phyloP scores from a whole-genome alignment of 1,140 invertebrate genomes.

The Stratiolaelaps scimitus region DNA sequence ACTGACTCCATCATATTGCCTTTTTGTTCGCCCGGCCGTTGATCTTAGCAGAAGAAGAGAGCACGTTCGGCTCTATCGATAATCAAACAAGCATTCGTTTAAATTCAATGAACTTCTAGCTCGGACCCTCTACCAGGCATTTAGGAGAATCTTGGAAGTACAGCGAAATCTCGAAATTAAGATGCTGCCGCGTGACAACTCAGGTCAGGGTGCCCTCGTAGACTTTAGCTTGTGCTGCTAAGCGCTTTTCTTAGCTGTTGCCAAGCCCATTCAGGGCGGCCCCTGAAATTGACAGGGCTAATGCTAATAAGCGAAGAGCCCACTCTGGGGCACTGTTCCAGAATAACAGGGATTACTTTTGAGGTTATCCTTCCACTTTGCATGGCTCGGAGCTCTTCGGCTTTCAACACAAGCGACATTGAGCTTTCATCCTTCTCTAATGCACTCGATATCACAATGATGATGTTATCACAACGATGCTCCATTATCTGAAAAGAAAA shows the following conservation, averaged over 20 bases:
- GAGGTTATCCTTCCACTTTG: neutral
- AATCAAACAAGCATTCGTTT: too few species aligned
- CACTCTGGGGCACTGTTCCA: neutral
- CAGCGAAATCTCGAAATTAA: too few species aligned
- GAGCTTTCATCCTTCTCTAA: neutral
- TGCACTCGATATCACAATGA: conserved; percentile 3
- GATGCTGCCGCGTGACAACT: too few species aligned
- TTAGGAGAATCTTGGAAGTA: too few species aligned
- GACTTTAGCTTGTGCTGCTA: too few species aligned
- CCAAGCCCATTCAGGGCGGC: neutral
- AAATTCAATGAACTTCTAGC: too few species aligned
- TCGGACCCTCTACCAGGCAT: too few species aligned
- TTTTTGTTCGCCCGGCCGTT: too few species aligned
- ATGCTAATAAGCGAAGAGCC: neutral
- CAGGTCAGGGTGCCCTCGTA: too few species aligned
- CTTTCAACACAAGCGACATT: neutral
- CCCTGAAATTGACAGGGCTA: neutral
- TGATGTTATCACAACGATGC: neutral
- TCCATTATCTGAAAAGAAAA: conserved; percentile 22
- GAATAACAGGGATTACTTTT: conserved; percentile 8
- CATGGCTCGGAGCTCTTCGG: neutral
- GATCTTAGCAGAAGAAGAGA: too few species aligned
- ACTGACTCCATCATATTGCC: too few species aligned
- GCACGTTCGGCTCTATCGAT: too few species aligned
- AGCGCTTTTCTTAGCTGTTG: neutral